Conservation (phyloP, 2,888 invertebrate species). For the Idaea aversata region DNA sequence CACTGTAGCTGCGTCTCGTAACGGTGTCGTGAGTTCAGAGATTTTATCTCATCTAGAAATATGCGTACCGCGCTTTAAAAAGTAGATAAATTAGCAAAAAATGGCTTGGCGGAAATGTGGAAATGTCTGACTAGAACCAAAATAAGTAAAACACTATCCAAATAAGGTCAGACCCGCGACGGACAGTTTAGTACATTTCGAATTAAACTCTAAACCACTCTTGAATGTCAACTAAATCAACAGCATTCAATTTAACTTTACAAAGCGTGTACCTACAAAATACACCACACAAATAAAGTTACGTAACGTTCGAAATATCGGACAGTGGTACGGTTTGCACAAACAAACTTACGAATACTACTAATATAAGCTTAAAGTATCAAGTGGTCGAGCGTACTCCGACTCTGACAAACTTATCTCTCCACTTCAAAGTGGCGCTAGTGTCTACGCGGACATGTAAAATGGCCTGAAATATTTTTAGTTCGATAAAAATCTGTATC, state of each 20-base stretch:
- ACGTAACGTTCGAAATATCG: constrained; percentile 1
- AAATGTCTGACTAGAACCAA: too few species aligned
- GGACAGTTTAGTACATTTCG: background rate
- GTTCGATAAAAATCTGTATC: background rate
- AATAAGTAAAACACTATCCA: background rate
- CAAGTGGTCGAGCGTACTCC: constrained; percentile 8
- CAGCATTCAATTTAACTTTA: background rate
- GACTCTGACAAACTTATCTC: background rate
- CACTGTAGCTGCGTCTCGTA: too few species aligned
- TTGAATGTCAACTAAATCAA: background rate
- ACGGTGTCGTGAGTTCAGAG: too few species aligned
- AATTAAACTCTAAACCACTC: background rate
- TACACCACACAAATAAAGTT: constrained; percentile 1
- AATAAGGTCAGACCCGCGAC: background rate
- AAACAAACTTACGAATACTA: constrained; percentile 20
- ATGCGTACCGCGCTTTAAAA: too few species aligned
- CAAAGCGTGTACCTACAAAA: background rate
- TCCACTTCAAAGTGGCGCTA: background rate
- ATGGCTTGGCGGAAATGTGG: too few species aligned
- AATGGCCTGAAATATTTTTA: background rate
- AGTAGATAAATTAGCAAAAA: too few species aligned
- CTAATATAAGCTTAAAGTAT: constrained; percentile 27
- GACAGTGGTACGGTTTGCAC: constrained; percentile 5
- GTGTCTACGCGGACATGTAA: background rate
- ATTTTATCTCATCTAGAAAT: too few species aligned